Evolutionary conservation across 1,140 invertebrate species (phyloP).

Genomic region (Reticulitermes speratus): DNA sequence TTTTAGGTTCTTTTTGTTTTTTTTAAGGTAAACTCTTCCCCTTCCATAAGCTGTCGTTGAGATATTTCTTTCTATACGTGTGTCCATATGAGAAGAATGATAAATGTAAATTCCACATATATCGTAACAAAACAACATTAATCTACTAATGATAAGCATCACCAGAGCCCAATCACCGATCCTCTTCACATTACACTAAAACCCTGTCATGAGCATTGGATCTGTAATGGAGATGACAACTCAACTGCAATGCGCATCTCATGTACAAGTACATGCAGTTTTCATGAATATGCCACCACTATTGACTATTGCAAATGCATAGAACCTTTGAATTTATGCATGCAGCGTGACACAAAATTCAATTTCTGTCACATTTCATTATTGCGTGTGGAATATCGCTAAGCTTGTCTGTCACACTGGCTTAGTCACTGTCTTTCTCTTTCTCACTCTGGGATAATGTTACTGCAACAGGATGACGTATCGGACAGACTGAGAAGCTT

Average conservation of each 20-base stretch:
- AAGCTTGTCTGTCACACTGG: conserved; percentile 15
- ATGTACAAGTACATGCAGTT: neutral
- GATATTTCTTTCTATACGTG: no score
- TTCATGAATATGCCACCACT: neutral
- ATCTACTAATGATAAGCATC: neutral
- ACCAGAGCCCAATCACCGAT: neutral
- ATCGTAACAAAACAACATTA: neutral
- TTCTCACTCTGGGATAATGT: conserved; percentile 14
- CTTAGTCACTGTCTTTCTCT: neutral
- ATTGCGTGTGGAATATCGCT: conserved; percentile 24
- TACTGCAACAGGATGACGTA: conserved; percentile 17
- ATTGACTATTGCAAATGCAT: neutral
- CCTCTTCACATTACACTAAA: neutral
- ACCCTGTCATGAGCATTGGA: neutral
- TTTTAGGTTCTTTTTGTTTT: no score
- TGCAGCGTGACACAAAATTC: conserved; percentile 26
- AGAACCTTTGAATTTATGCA: conserved; percentile 21
- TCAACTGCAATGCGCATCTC: neutral
- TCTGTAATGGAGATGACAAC: neutral
- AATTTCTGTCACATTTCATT: conserved; percentile 34
- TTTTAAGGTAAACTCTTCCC: no score
- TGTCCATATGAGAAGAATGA: neutral
- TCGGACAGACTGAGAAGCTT: neutral
- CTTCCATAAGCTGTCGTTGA: no score
- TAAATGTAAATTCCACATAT: neutral